These are phyloP conservation scores for Sminthurinus signatus DNA, from an alignment of 1,140 invertebrate genomes.

Conservation along the genomic window DNA sequence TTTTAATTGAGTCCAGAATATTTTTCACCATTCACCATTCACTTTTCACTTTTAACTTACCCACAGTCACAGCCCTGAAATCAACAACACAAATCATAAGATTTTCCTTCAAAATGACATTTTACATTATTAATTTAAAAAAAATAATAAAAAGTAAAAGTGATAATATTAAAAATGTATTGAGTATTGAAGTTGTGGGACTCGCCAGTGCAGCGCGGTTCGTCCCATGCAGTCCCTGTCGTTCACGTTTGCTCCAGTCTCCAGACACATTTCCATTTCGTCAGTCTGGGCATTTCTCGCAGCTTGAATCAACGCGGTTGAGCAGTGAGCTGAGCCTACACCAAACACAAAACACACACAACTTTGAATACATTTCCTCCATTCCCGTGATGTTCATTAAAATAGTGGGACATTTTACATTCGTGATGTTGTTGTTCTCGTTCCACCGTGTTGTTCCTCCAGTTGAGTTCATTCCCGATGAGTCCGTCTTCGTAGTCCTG, in stretches of 20 bases:
- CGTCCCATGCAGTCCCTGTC: constrained; percentile 38
- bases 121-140: neutral
- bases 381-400: too few relatives aligned
- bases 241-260: constrained; percentile 45
- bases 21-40: neutral
- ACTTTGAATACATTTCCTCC: too few relatives aligned
- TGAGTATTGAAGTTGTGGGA: too few relatives aligned
- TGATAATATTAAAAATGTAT: neutral
- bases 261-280: constrained; percentile 48
- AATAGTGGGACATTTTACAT: too few relatives aligned
- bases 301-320: constrained; percentile 41
- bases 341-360: too few relatives aligned
- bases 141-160: neutral
- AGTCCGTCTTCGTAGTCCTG: too few relatives aligned
- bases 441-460: too few relatives aligned
- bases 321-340: constrained; percentile 15
- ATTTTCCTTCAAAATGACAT: neutral
- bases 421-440: too few relatives aligned
- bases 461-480: too few relatives aligned
- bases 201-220: too few relatives aligned
- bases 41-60: neutral
- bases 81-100: neutral
- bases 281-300: constrained; percentile 48
- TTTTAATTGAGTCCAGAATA: neutral
- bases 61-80: neutral